A percentile compares a stretch with the other conserved stretches of the same genome.
Evolutionary conservation across 2,797 vertebrate species (phyloP).

Genomic region (Rhynchotus rufescens): DNA sequence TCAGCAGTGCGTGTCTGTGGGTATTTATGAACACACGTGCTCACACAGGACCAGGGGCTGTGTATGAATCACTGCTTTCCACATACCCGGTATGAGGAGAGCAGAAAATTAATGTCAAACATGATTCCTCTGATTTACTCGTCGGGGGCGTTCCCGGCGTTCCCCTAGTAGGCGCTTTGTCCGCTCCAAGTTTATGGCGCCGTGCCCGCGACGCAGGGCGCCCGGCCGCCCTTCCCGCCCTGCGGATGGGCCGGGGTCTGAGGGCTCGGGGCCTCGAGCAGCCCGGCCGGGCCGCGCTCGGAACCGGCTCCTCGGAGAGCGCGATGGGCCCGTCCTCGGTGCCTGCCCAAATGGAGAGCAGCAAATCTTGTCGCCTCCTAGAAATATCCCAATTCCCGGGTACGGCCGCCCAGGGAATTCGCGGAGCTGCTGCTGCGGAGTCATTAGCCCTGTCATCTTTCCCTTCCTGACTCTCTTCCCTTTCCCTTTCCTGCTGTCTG

Average conservation of each 20-base stretch:
- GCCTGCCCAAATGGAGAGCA: not conserved
- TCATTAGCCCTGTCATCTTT: not conserved
- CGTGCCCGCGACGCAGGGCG: not conserved
- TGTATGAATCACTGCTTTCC: slow-evolving; percentile 56
- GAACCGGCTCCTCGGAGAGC: not conserved
- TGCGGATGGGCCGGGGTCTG: not conserved
- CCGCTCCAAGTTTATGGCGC: slow-evolving; percentile 29
- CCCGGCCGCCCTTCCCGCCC: not conserved
- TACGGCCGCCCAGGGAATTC: not conserved
- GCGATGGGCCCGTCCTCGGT: fast-evolving
- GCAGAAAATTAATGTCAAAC: slow-evolving; percentile 71
- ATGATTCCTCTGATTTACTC: slow-evolving; percentile 74
- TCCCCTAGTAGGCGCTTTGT: slow-evolving; percentile 66
- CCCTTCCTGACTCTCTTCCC: not conserved
- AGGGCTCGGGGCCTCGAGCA: not conserved
- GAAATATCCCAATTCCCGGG: not conserved
- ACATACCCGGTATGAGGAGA: slow-evolving; percentile 25
- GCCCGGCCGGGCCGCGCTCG: not conserved
- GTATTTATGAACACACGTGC: slow-evolving; percentile 42
- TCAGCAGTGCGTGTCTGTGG: slow-evolving; percentile 9
- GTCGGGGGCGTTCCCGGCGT: slow-evolving; percentile 30
- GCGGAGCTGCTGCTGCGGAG: not conserved
- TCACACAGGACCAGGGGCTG: slow-evolving; percentile 23
- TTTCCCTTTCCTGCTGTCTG: not conserved
- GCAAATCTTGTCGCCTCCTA: not conserved